These are phyloP conservation scores for Sparus aurata DNA, from an alignment of 2,797 vertebrate species.

Conservation along the genomic window DNA sequence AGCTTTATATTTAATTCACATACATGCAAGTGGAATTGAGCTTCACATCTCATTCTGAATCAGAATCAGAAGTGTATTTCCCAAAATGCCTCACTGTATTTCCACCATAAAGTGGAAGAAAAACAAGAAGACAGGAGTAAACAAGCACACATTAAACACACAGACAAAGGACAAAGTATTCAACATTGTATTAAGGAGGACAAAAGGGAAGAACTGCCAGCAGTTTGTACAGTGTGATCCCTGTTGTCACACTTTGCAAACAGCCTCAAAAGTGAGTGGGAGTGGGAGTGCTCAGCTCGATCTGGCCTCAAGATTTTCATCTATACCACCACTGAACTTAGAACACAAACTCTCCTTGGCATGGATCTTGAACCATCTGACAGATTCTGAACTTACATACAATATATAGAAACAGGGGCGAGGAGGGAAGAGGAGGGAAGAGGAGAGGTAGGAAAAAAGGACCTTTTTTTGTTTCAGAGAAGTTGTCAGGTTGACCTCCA, in stretches of 20 bases:
- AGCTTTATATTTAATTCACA: too few relatives aligned
- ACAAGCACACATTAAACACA: neutral
- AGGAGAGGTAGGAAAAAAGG: neutral
- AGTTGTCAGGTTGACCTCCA: conserved; percentile 47
- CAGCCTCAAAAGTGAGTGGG: neutral
- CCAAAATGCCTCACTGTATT: neutral
- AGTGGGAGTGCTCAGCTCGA: neutral
- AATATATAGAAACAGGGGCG: neutral
- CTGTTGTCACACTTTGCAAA: conserved; percentile 27
- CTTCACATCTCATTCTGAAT: neutral
- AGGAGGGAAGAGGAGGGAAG: neutral
- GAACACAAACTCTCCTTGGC: neutral
- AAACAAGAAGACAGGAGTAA: neutral
- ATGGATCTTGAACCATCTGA: neutral
- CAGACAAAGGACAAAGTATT: neutral
- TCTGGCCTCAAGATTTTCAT: conserved; percentile 7
- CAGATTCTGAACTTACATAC: conserved; percentile 2
- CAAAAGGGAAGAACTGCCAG: neutral
- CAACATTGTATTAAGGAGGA: neutral
- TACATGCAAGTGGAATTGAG: neutral
- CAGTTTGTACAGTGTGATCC: conserved; percentile 6
- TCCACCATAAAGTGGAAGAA: neutral
- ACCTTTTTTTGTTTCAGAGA: conserved; percentile 16
- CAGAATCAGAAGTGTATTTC: neutral
- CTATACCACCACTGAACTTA: neutral